Base-by-base conservation (phyloP, 2,888 invertebrate species). In the Nysson spinosus region DNA sequence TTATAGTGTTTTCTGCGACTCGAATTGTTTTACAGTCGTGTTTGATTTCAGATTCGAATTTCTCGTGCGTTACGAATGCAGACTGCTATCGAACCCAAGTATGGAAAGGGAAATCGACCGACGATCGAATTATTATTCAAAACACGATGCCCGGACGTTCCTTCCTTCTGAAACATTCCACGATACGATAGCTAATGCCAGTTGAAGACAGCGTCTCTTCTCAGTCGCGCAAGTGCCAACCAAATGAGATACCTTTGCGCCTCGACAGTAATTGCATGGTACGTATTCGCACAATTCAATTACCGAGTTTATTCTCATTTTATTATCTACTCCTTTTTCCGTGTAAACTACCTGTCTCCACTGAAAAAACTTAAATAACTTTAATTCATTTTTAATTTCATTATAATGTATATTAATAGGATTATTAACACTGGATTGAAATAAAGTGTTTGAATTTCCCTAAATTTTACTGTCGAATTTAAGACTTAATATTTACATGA, bases 161-260 rank as follows among this genome's bases (percentile, higher is more conserved):
- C 83, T 85, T 84, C 83, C 85, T 82, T 78, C 77, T 72, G 75
- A 80, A 81, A 81, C 83, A 85, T 85, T 85, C 85, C 83, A 80
- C 81, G 72, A 78, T 78, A 80, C 84, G 78, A 78, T 77, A 72
- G 77, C 69, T 66, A 74, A 75, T 77, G 77, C 72, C 84, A 82
- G 81, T 83, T 78, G 81, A 77, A 78, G 78, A 66, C 76, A 68
- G 75, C 69, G 72, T 78, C 83, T 78, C 83, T 78, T 79, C 70
- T 69, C 78, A 82, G 82, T 81, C 81, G 80, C 72, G 65, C 69
- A 68, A 65, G 71, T 69, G 65, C 67, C 52, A 43, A 49, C 64
- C 50, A 44, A 69, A 64, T 63, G 44, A 49, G 40, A 68, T 32
- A 30, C 20, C 22, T 20, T 24, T 40, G 51, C 22, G 39, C 40